phyloP scores from a whole-genome alignment of 2,888 invertebrate genomes.

The Drosophila silvestris region DNA sequence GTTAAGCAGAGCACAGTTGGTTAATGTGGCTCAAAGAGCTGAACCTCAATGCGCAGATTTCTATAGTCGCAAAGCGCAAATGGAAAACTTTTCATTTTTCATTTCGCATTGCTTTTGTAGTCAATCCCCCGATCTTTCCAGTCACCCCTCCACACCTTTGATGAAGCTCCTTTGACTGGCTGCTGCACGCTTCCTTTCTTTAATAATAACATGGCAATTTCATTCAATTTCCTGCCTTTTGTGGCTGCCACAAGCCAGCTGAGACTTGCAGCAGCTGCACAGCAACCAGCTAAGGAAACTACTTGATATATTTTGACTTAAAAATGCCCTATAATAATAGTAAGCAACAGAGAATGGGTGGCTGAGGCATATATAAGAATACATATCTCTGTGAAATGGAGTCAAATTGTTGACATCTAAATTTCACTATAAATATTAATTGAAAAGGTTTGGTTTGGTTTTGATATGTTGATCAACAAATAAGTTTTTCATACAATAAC shows the following conservation, averaged over 20 bases:
- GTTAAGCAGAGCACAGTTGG: conserved; percentile 39
- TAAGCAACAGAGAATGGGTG: not conserved
- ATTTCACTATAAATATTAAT: not conserved
- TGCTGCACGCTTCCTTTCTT: conserved; percentile 62
- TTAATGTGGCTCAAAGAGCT: conserved; percentile 14
- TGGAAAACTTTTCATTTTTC: conserved; percentile 47
- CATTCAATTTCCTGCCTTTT: conserved; percentile 75
- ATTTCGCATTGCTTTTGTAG: conserved; percentile 8
- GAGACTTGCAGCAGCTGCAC: conserved; percentile 15
- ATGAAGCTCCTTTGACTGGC: conserved; percentile 17
- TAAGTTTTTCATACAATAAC: too few relatives aligned
- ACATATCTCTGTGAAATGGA: not conserved
- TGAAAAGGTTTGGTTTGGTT: too few relatives aligned
- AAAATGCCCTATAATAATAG: conserved; percentile 15
- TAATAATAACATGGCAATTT: conserved; percentile 76
- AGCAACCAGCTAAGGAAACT: not conserved
- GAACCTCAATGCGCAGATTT: conserved; percentile 1
- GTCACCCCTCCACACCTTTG: not conserved
- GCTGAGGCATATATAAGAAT: not conserved
- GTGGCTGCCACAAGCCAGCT: conserved; percentile 52
- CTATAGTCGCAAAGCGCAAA: conserved; percentile 36
- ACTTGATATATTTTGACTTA: not conserved
- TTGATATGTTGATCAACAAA: too few relatives aligned
- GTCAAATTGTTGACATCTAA: not conserved
- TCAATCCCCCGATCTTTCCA: not conserved